Percentiles rank a stretch among this genome's conserved stretches.
These are phyloP conservation scores for Helobdella robusta DNA, from an alignment of 2,888 invertebrate genomes.

Conservation along the genomic window DNA sequence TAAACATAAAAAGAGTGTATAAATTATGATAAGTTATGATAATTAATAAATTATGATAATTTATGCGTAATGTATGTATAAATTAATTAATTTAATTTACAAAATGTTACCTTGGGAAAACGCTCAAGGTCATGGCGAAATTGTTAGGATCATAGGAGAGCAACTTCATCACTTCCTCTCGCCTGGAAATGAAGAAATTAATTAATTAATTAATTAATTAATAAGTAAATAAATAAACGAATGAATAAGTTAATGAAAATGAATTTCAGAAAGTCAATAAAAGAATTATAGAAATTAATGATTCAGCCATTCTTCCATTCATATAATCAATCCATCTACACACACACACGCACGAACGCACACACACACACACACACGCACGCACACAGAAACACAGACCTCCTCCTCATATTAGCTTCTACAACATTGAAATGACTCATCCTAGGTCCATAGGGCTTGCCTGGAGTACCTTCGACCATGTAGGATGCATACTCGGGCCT, in stretches of 20 bases:
- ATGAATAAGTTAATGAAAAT: too few species aligned
- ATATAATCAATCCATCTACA: not conserved
- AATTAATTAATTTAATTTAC: not conserved
- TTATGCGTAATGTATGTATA: too few species aligned
- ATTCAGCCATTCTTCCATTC: not conserved
- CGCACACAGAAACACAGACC: too few species aligned
- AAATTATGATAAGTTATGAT: not conserved
- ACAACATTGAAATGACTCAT: conserved; percentile 95
- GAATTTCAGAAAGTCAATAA: too few species aligned
- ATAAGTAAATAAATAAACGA: too few species aligned
- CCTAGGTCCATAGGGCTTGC: conserved; percentile 73
- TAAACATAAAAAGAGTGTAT: not conserved
- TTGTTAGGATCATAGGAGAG: conserved; percentile 56
- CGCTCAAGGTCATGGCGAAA: conserved; percentile 68
- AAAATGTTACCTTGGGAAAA: conserved; percentile 70
- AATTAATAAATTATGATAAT: not conserved
- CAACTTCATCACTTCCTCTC: conserved; percentile 65
- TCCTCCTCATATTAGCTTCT: conserved; percentile 86
- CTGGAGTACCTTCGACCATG: conserved; percentile 97
- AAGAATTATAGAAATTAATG: too few species aligned
- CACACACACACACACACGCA: too few species aligned
- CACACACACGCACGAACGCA: too few species aligned
- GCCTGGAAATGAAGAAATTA: too few species aligned
- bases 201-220: too few species aligned
- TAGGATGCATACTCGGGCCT: conserved; percentile 96